A percentile compares a stretch with the other conserved stretches of the same genome.
These are phyloP conservation scores for Toxotes lorentzi DNA, from an alignment of 2,797 vertebrate genomes.

Conservation along the genomic window DNA sequence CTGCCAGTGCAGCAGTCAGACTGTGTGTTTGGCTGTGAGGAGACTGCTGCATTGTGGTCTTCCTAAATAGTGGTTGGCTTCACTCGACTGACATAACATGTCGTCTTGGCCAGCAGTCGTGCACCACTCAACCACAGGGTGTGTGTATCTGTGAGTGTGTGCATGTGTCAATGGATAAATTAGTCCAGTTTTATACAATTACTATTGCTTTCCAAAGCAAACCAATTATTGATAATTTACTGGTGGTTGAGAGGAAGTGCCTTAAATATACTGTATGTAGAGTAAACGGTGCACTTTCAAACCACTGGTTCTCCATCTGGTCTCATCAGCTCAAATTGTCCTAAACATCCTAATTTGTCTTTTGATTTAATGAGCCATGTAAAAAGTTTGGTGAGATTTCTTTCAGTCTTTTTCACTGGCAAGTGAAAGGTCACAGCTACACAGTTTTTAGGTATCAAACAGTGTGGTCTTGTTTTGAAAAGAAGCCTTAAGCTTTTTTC, in stretches of 20 bases:
- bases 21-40: slow-evolving; percentile 47
- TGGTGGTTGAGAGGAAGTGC: slow-evolving; percentile 18
- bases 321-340: neutral
- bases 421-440: neutral
- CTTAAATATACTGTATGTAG: neutral
- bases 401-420: neutral
- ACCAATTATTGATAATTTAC: slow-evolving; percentile 30
- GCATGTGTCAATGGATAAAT: slow-evolving; percentile 19
- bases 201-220: neutral
- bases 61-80: slow-evolving; percentile 71
- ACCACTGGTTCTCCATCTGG: neutral
- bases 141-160: slow-evolving; percentile 39
- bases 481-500: neutral
- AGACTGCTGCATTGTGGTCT: slow-evolving; percentile 67
- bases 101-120: slow-evolving; percentile 61
- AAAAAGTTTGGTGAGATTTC: neutral
- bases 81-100: slow-evolving; percentile 66
- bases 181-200: slow-evolving; percentile 27
- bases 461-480: neutral
- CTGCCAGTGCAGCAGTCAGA: slow-evolving; percentile 31
- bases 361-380: neutral
- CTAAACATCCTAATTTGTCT: neutral
- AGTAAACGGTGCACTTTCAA: neutral
- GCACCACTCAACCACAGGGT: slow-evolving; percentile 69
- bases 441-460: too few relatives aligned